A percentile compares a stretch with the other conserved stretches of the same genome.
Evolutionary conservation across 1,140 invertebrate species (phyloP).

Genomic region (Anoplolepis gracilipes): DNA sequence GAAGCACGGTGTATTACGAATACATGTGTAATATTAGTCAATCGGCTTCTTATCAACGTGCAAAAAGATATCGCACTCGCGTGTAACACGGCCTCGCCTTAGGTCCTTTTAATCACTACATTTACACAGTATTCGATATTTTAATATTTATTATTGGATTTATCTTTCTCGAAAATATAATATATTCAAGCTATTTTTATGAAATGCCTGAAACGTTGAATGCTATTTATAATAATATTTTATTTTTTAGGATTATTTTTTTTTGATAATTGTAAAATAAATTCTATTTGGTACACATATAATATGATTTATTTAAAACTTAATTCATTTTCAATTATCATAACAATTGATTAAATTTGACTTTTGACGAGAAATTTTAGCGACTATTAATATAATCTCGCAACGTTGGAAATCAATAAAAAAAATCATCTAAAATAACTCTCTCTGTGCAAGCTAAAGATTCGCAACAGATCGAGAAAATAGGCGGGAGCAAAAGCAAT

Average conservation of each 20-base stretch:
- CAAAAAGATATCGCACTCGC: constrained; percentile 38
- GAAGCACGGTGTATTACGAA: constrained; percentile 16
- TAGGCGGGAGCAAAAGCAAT: no score
- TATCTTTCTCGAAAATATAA: background rate
- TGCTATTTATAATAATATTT: background rate
- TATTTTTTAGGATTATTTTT: background rate
- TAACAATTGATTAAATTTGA: constrained; percentile 1
- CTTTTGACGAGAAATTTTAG: background rate
- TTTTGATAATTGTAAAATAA: background rate
- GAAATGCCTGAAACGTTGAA: background rate
- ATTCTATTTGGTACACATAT: background rate
- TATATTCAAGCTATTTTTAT: background rate
- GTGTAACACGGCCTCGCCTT: constrained; percentile 6
- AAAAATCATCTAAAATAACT: no score
- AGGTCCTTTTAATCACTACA: constrained; percentile 2
- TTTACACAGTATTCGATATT: background rate
- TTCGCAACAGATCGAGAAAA: no score
- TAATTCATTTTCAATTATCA: background rate
- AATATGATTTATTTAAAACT: background rate
- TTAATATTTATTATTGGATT: background rate
- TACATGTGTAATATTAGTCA: constrained; percentile 59
- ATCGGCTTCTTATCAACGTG: constrained; percentile 25
- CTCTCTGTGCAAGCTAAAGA: no score
- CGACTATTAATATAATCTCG: no score
- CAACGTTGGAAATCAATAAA: no score